Base-by-base conservation (phyloP, 2,113 vertebrate species). In the Malaclemys terrapin region DNA sequence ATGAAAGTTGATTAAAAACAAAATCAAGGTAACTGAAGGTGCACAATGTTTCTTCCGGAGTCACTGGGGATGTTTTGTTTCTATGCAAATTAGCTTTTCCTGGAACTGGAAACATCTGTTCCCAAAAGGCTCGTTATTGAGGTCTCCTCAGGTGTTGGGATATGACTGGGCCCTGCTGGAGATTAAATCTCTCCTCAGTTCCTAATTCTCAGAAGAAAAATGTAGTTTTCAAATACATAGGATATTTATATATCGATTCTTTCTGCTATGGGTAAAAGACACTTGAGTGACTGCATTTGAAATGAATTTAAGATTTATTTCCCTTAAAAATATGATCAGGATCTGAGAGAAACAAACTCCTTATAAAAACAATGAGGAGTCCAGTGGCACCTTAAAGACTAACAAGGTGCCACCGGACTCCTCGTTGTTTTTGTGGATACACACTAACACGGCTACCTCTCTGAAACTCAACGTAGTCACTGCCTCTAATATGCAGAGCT, bases 251-350 rank as follows among this genome's bases (percentile, higher is more conserved):
- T n/a, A n/a, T 69, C 10, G 35, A 69, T 69, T 69, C 69, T 75
- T 42, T 42, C 19, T 76, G 38, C 12, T 38, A 6, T 75, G 62
- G 35, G 16, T 69, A 69, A 38, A 69, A 69, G 65, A 76, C 72
- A 76, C 20, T 27, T 45, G 20, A 76, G 35, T 76, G 72, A 76
- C 72, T 76, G 38, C 20, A 25, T 76, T 45, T 45, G 72, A 76
- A 19, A 82, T 80, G 69, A 16, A 31, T n/a, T 54, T 3, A 1
- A 2, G 38, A 17, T 4, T 0, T 0, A 0, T 50, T 65, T 50
- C 20, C 6, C 11, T 42, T 85, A 17, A 10, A 75, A 76, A 45
- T 11, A 45, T 25, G 72, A 25, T 76, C 22, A 42, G 38, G 38
- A 13, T 6, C 25, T 24, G 22, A 22, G 54, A 54, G 17, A 19